Base-by-base conservation (phyloP, 2,888 invertebrate genomes). In the Sinodicranocentrus sp. region DNA sequence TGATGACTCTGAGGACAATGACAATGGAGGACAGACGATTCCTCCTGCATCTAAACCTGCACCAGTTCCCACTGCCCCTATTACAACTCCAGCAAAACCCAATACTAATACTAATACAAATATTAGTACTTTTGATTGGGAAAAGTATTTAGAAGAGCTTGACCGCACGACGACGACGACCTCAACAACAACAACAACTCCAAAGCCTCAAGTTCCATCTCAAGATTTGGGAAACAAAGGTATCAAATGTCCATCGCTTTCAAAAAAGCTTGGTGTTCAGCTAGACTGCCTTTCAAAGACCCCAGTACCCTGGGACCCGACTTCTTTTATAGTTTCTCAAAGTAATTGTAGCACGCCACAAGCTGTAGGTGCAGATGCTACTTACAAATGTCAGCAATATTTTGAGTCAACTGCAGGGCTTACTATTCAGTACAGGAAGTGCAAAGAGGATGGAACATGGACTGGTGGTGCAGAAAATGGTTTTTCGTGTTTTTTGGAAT, bases 361-460 rank as follows among this genome's bases (percentile, higher is more conserved):
- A 23, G 17, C 23, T 0, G 73, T 83, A 15, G 86, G 85, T 0
- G 75, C 87, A 2, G 87, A 87, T 68, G 88, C 88, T 0, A 84
- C 80, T 6, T 88, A 88, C 67, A 78, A 78, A 17, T 88, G 88
- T 52, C 19, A 72, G 1, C 54, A 84, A 10, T 87, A 85, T 52
- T 87, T 86, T 72, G 87, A 88, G 67, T 68, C 87, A 2, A 82
- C 78, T 21, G 72, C 71, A 0, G 87, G 85, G 3, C 57, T 86
- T 1, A 52, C 73, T 15, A 83, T 71, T 26, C 71, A 86, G 13
- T 87, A 82, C 59, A 44, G 86, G 52, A 85, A 80, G 63, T 88
- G 88, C 63, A 86, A 85, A 23, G 82, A 79, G 0, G 86, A 87
- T 72, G 87, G 87, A 10, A 86, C 84, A 5, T 88, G 87, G 87